phyloP scores from a whole-genome alignment of 2,797 vertebrate genomes.

The Linurgus olivaceus region DNA sequence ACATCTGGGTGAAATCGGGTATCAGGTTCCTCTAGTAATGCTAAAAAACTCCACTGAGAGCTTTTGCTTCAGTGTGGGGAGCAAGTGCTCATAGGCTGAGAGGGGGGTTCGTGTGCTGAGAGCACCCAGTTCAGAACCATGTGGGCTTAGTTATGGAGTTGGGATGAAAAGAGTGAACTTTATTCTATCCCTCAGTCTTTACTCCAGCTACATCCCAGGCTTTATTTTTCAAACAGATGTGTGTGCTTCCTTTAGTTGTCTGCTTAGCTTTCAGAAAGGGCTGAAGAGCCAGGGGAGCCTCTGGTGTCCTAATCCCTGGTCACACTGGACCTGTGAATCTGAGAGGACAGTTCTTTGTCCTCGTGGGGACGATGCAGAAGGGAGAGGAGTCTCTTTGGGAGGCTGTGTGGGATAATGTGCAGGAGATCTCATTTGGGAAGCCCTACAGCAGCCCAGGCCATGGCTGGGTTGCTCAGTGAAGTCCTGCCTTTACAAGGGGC shows the following conservation, averaged over 20 bases:
- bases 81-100: not conserved
- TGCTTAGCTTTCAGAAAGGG: not conserved
- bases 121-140: not conserved
- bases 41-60: not conserved
- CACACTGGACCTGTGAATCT: not conserved
- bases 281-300: not conserved
- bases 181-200: not conserved
- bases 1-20: accelerated
- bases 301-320: not conserved
- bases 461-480: not conserved
- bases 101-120: not conserved
- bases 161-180: not conserved
- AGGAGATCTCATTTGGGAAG: not conserved
- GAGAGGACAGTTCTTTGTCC: not conserved
- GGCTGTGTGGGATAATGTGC: not conserved
- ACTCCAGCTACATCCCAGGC: not conserved
- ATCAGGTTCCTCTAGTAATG: not conserved
- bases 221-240: not conserved
- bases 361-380: not conserved
- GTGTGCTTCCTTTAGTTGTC: not conserved
- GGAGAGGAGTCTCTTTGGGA: not conserved
- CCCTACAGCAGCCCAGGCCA: not conserved
- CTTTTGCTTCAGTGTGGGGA: not conserved
- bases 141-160: not conserved
- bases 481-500: not conserved